phyloP scores from a whole-genome alignment of 2,797 vertebrate genomes.

The Iguana delicatissima region DNA sequence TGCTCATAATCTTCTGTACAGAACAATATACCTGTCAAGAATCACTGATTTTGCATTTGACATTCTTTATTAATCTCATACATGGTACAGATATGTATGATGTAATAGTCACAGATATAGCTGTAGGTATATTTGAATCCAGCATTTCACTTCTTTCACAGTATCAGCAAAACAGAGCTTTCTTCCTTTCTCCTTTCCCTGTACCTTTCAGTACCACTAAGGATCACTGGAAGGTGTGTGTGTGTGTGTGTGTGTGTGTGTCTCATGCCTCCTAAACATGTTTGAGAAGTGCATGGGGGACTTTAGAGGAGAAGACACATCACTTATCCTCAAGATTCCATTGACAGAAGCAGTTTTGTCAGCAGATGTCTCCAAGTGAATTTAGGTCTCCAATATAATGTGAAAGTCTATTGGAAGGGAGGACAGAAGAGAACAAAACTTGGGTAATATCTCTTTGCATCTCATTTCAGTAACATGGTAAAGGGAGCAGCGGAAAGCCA shows the following conservation, averaged over 20 bases:
- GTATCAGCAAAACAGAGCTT: no score
- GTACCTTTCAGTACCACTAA: no score
- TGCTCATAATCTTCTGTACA: neutral
- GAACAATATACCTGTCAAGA: neutral
- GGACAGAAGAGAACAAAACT: neutral
- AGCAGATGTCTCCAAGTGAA: no score
- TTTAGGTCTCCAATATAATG: neutral
- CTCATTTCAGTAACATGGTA: slow-evolving; percentile 24
- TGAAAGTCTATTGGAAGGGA: neutral
- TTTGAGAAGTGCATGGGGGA: no score
- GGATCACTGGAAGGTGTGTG: no score
- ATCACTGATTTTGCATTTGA: neutral
- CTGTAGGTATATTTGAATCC: no score
- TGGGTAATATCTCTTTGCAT: neutral
- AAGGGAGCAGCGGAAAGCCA: slow-evolving; percentile 19
- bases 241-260: no score
- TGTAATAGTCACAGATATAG: neutral
- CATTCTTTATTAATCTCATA: neutral
- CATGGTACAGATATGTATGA: neutral
- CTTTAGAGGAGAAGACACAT: neutral
- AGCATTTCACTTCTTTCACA: no score
- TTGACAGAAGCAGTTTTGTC: no score
- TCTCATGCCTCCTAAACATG: no score
- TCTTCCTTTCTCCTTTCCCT: no score
- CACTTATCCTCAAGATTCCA: neutral